Conservation (phyloP, 2,888 invertebrate genomes). For the Penaeus monodon region DNA sequence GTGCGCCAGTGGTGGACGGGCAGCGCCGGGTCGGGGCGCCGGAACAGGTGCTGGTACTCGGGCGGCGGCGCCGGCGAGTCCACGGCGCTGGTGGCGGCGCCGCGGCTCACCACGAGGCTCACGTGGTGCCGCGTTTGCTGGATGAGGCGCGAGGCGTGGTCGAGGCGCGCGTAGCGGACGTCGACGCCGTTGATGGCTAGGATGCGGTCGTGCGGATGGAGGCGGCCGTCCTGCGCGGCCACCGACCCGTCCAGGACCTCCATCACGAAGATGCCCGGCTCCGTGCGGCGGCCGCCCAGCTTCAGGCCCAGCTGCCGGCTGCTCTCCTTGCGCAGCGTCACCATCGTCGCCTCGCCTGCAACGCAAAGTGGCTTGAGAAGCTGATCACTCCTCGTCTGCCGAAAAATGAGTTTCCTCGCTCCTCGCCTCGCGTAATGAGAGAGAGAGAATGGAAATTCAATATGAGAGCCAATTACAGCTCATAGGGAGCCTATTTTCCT, state of each 20-base stretch:
- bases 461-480: no score
- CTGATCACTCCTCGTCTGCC: no score
- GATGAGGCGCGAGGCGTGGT: constrained; percentile 69
- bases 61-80: constrained; percentile 31
- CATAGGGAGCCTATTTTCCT: no score
- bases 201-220: constrained; percentile 70
- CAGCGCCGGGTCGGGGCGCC: constrained; percentile 58
- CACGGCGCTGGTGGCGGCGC: not conserved
- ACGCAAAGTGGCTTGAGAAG: not conserved
- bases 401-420: no score
- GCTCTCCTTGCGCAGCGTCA: constrained; percentile 53
- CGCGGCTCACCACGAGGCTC: constrained; percentile 54
- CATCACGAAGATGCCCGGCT: constrained; percentile 61
- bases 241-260: constrained; percentile 67
- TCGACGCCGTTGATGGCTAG: constrained; percentile 71
- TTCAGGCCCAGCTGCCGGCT: constrained; percentile 63
- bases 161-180: constrained; percentile 70
- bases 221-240: constrained; percentile 69
- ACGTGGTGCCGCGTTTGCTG: constrained; percentile 64
- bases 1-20: constrained; percentile 66
- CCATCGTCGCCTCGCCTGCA: constrained; percentile 47
- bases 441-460: no score
- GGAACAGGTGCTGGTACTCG: constrained; percentile 56
- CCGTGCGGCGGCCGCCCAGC: constrained; percentile 54
- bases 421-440: not conserved